These are phyloP conservation scores for Camponotus fellah DNA, from an alignment of 2,888 invertebrate genomes.

Conservation along the genomic window DNA sequence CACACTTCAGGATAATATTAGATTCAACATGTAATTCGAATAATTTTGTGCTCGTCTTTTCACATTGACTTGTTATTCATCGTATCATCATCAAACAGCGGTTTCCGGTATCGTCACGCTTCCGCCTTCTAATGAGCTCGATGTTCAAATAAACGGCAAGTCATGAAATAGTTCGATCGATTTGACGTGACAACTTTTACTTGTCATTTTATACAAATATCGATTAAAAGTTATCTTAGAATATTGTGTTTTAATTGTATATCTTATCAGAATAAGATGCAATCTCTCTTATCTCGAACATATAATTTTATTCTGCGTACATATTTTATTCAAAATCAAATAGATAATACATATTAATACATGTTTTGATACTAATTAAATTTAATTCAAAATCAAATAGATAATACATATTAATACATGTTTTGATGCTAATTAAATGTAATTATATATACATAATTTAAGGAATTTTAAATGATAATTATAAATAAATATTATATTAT, in stretches of 20 bases:
- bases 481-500: too few relatives aligned
- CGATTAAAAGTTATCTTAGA: not conserved
- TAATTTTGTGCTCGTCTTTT: constrained; percentile 24
- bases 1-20: constrained; percentile 14
- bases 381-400: too few relatives aligned
- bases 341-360: not conserved
- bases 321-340: not conserved
- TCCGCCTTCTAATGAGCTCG: constrained; percentile 25
- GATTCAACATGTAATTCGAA: constrained; percentile 15
- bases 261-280: not conserved
- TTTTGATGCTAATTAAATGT: too few relatives aligned
- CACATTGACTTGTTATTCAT: constrained; percentile 29
- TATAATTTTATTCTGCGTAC: not conserved
- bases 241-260: not conserved
- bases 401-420: too few relatives aligned
- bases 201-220: not conserved
- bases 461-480: too few relatives aligned
- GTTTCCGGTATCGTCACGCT: constrained; percentile 23
- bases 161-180: not conserved
- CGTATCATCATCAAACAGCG: constrained; percentile 1
- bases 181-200: constrained; percentile 14
- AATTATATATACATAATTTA: too few relatives aligned
- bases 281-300: not conserved
- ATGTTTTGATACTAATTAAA: not conserved
- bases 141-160: not conserved